These are phyloP conservation scores for Thamnophis elegans DNA, from an alignment of 2,797 vertebrate species.

Conservation along the genomic window DNA sequence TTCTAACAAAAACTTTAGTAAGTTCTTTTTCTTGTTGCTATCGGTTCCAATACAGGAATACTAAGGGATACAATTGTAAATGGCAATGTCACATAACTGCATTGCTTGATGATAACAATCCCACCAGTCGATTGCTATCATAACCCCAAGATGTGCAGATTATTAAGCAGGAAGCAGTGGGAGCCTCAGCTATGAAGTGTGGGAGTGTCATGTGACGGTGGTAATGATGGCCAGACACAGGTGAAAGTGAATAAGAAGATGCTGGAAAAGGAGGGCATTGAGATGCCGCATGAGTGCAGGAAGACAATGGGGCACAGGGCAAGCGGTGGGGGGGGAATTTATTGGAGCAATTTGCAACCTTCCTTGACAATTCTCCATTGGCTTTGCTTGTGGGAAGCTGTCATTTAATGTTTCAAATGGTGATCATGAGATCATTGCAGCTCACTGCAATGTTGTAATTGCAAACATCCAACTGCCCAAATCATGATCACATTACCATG, in stretches of 20 bases:
- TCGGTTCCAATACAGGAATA: neutral
- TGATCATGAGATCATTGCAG: neutral
- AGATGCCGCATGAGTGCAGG: neutral
- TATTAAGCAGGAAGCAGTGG: neutral
- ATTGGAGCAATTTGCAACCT: neutral
- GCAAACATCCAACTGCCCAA: neutral
- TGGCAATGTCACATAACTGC: neutral
- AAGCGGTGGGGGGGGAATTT: neutral
- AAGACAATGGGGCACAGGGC: neutral
- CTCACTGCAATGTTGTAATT: neutral
- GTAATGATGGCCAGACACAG: neutral
- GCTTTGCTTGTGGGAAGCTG: neutral
- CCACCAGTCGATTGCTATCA: neutral
- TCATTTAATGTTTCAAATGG: neutral
- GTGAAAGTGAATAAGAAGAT: neutral
- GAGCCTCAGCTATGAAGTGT: neutral
- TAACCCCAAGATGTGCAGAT: neutral
- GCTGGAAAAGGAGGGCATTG: neutral
- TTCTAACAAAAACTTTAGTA: neutral
- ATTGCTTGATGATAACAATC: neutral
- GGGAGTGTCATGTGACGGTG: neutral
- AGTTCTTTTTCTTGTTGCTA: neutral
- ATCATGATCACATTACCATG: neutral
- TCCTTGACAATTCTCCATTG: neutral
- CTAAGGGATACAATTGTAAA: neutral